Evolutionary conservation across 2,888 invertebrate genomes (phyloP).

Genomic region (Pseudococcus jackbeardsleyi): DNA sequence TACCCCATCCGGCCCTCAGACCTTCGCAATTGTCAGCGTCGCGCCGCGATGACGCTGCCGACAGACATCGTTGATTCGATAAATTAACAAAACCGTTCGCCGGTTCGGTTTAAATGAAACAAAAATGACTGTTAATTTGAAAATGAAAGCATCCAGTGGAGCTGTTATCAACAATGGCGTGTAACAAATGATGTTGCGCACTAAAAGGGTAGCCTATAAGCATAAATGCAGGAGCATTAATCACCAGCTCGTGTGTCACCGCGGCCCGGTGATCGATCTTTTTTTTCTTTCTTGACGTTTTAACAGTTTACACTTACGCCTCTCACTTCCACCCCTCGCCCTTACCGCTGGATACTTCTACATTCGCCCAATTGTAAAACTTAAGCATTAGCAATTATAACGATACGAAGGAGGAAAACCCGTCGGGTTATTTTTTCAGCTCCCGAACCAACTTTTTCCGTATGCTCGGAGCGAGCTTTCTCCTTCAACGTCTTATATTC

Average conservation of each 20-base stretch:
- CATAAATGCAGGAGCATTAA: conserved; percentile 48
- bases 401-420: not conserved
- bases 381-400: conserved; percentile 48
- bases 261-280: conserved; percentile 15
- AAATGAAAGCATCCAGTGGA: conserved; percentile 12
- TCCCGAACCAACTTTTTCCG: not conserved
- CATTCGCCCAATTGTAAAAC: conserved; percentile 38
- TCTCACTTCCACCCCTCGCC: not conserved
- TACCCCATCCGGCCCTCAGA: not conserved
- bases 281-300: conserved; percentile 49
- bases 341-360: not conserved
- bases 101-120: conserved; percentile 26
- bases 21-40: conserved; percentile 8
- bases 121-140: conserved; percentile 50
- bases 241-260: conserved; percentile 43
- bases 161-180: conserved; percentile 41
- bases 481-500: not conserved
- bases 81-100: conserved; percentile 36
- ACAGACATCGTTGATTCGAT: conserved; percentile 5
- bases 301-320: conserved; percentile 41
- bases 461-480: not conserved
- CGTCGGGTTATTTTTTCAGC: conserved; percentile 1
- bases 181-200: conserved; percentile 43
- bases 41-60: not conserved
- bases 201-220: conserved; percentile 36